Conservation (phyloP, 2,797 vertebrate species). For the Macroramphosus scolopax region DNA sequence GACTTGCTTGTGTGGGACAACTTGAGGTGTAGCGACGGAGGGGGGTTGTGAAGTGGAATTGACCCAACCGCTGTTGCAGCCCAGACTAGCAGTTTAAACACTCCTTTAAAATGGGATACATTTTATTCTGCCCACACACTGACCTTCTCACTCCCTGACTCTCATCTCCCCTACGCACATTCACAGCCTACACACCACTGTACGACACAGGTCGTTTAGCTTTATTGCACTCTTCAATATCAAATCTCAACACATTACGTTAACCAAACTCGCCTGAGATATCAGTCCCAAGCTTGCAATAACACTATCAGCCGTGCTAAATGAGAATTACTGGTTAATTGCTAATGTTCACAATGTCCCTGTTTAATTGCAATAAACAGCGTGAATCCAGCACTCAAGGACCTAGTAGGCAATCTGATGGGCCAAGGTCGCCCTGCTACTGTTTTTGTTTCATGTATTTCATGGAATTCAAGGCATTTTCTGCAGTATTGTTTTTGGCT, state of each 20-base stretch:
- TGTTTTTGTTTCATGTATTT: slow-evolving; percentile 48
- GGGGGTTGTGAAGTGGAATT: slow-evolving; percentile 33
- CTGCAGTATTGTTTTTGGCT: slow-evolving; percentile 35
- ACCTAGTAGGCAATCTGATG: slow-evolving; percentile 21
- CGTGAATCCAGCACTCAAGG: slow-evolving; percentile 24
- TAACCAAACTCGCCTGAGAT: slow-evolving; percentile 42
- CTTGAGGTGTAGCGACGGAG: slow-evolving; percentile 19
- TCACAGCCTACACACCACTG: slow-evolving; percentile 36
- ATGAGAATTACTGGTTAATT: slow-evolving; percentile 57
- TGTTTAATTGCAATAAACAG: slow-evolving; percentile 57
- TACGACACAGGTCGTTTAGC: slow-evolving; percentile 60
- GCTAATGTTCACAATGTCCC: slow-evolving; percentile 44
- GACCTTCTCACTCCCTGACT: slow-evolving; percentile 47
- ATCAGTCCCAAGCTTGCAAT: slow-evolving; percentile 47
- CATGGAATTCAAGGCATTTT: slow-evolving; percentile 18
- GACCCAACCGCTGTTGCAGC: slow-evolving; percentile 38
- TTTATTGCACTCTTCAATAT: slow-evolving; percentile 58
- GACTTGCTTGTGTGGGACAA: slow-evolving; percentile 14
- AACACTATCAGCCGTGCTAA: slow-evolving; percentile 41
- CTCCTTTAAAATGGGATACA: slow-evolving; percentile 36
- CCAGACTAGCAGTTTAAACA: slow-evolving; percentile 45
- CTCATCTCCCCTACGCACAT: slow-evolving; percentile 29
- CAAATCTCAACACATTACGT: slow-evolving; percentile 59
- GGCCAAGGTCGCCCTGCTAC: slow-evolving; percentile 20
- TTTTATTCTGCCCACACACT: slow-evolving; percentile 62